Percentiles rank a stretch among this genome's conserved stretches.
Conservation (phyloP, 2,888 invertebrate genomes). For the Rugalucina vietnamica region DNA sequence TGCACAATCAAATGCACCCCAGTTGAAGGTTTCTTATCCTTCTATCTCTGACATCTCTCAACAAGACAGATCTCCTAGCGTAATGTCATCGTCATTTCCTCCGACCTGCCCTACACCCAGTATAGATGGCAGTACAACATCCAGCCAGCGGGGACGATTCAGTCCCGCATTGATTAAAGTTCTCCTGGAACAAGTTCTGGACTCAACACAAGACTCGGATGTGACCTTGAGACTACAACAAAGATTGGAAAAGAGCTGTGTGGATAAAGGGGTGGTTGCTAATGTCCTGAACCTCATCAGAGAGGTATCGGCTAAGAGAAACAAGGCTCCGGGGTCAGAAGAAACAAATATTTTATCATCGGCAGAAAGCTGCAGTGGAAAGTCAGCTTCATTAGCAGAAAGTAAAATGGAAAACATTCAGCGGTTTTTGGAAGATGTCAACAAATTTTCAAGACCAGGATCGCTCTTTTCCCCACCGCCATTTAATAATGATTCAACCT, state of each 20-base stretch:
- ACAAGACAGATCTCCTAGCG: neutral
- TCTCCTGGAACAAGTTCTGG: slow-evolving; percentile 66
- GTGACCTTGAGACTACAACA: neutral
- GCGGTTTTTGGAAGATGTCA: slow-evolving; percentile 37
- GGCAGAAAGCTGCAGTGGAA: neutral
- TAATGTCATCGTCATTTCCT: neutral
- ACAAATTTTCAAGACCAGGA: neutral
- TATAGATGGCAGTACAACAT: slow-evolving; percentile 6
- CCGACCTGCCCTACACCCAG: neutral
- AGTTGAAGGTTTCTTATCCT: too few relatives aligned
- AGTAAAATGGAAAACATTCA: slow-evolving; percentile 34
- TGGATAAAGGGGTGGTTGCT: neutral
- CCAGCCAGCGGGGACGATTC: slow-evolving; percentile 47
- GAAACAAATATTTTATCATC: neutral
- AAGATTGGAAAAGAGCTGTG: slow-evolving; percentile 18
- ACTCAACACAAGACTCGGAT: slow-evolving; percentile 29
- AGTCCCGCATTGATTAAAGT: slow-evolving; percentile 72
- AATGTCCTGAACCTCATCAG: slow-evolving; percentile 23
- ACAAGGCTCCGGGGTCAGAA: neutral
- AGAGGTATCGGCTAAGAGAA: slow-evolving; percentile 18
- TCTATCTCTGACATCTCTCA: too few relatives aligned
- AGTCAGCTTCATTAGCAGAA: slow-evolving; percentile 19
- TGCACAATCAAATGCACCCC: too few relatives aligned
- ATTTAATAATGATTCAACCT: neutral
- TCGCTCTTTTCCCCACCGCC: neutral